phyloP scores from a whole-genome alignment of 2,113 vertebrate species.

The Pelvicachromis taeniatus region DNA sequence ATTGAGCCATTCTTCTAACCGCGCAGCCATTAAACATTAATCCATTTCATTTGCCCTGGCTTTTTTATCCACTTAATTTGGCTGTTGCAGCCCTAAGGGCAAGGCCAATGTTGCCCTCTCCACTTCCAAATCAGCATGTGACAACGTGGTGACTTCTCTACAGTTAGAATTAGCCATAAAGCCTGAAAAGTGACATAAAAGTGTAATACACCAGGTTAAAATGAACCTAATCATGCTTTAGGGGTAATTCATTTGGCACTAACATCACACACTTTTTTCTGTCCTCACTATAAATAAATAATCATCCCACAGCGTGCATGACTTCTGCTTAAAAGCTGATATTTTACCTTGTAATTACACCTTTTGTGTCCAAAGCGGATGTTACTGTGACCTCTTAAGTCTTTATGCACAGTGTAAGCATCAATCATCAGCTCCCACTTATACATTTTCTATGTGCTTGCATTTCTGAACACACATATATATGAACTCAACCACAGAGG shows the following conservation, averaged over 20 bases:
- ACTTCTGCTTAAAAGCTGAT: background rate
- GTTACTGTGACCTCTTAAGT: background rate
- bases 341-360: background rate
- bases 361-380: background rate
- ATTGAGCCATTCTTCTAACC: background rate
- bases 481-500: background rate
- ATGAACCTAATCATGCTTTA: background rate
- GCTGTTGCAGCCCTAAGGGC: background rate
- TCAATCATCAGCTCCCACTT: background rate
- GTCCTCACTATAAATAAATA: conserved; percentile 7
- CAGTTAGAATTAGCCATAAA: background rate
- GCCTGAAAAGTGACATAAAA: background rate
- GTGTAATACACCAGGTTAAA: background rate
- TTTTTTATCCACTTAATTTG: background rate
- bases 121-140: background rate
- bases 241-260: background rate
- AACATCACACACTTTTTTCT: background rate
- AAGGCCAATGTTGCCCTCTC: background rate
- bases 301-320: background rate
- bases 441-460: background rate
- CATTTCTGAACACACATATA: background rate
- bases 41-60: background rate
- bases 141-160: background rate
- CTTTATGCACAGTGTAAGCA: background rate
- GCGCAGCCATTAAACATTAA: background rate